Evolutionary conservation across 2,113 vertebrate species (phyloP).

Genomic region (Sinocyclocheilus rhinocerous): DNA sequence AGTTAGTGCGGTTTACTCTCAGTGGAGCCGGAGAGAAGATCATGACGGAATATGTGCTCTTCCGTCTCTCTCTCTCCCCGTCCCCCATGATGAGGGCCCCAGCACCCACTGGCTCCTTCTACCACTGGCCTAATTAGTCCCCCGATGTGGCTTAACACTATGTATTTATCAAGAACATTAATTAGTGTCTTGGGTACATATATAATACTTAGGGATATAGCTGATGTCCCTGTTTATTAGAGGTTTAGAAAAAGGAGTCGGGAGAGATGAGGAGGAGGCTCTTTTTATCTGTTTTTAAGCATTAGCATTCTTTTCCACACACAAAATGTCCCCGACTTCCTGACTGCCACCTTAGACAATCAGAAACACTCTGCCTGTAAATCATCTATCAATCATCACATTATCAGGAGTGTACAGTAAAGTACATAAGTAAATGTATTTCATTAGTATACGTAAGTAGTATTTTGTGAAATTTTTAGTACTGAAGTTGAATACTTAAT

Average conservation of each 20-base stretch:
- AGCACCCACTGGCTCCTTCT: slow-evolving; percentile 68
- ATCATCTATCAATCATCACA: not conserved
- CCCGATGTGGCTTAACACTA: slow-evolving; percentile 68
- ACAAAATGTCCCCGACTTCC: not conserved
- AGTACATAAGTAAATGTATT: not conserved
- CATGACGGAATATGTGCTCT: slow-evolving; percentile 66
- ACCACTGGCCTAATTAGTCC: slow-evolving; percentile 81
- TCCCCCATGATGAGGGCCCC: slow-evolving; percentile 58
- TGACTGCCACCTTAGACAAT: not conserved
- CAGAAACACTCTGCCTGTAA: not conserved
- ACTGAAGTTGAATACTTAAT: not conserved
- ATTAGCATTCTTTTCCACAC: not conserved
- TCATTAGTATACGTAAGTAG: not conserved
- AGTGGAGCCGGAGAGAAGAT: slow-evolving; percentile 54
- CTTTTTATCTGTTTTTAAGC: not conserved
- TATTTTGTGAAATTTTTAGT: not conserved
- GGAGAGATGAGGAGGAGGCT: not conserved
- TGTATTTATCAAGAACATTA: slow-evolving; percentile 79
- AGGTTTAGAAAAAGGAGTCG: slow-evolving; percentile 67
- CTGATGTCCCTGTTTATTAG: slow-evolving; percentile 75
- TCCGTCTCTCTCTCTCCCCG: slow-evolving; percentile 52
- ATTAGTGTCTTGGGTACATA: slow-evolving; percentile 74
- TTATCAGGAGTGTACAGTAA: not conserved
- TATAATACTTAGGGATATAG: slow-evolving; percentile 69
- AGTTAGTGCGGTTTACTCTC: slow-evolving; percentile 63